phyloP scores from a whole-genome alignment of 92 coral and sea anemone species.

The Actinostola sp. region DNA sequence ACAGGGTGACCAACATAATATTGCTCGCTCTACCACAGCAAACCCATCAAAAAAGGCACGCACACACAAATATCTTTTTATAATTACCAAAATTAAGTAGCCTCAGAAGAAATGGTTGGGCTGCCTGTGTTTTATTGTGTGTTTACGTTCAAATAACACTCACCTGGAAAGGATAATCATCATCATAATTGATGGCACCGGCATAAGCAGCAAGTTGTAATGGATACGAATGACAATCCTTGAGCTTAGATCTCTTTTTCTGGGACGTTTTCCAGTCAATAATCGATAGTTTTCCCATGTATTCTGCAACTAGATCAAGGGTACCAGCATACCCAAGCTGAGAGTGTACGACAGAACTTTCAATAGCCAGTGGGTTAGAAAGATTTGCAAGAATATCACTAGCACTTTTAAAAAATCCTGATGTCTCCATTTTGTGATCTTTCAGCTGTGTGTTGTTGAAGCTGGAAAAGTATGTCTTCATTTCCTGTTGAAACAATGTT shows the following conservation, averaged over 20 bases:
- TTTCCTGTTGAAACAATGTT: constrained; percentile 36
- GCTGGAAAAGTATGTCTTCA: constrained; percentile 43
- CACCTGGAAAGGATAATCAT: constrained; percentile 92
- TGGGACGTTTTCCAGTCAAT: constrained; percentile 97
- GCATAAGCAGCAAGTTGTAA: constrained; percentile 88
- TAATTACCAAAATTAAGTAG: too few species aligned
- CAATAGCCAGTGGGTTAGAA: constrained; percentile 78
- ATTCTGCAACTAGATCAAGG: constrained; percentile 78
- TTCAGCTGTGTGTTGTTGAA: not conserved
- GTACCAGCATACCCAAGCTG: constrained; percentile 88
- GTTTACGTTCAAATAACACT: not conserved
- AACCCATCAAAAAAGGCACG: too few species aligned
- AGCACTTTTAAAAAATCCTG: constrained; percentile 81
- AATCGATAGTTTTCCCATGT: constrained; percentile 67
- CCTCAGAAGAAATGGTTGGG: too few species aligned
- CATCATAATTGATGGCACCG: constrained; percentile 92
- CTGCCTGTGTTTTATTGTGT: not conserved
- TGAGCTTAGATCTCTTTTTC: constrained; percentile 65
- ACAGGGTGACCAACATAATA: too few species aligned
- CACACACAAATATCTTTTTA: too few species aligned
- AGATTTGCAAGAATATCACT: constrained; percentile 67
- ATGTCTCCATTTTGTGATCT: constrained; percentile 12
- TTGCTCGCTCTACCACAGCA: too few species aligned
- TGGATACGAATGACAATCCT: constrained; percentile 92
- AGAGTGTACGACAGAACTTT: constrained; percentile 84